A percentile compares a stretch with the other conserved stretches of the same genome.
These are phyloP conservation scores for Cheilosia vulpina DNA, from an alignment of 2,888 invertebrate genomes.

Conservation along the genomic window DNA sequence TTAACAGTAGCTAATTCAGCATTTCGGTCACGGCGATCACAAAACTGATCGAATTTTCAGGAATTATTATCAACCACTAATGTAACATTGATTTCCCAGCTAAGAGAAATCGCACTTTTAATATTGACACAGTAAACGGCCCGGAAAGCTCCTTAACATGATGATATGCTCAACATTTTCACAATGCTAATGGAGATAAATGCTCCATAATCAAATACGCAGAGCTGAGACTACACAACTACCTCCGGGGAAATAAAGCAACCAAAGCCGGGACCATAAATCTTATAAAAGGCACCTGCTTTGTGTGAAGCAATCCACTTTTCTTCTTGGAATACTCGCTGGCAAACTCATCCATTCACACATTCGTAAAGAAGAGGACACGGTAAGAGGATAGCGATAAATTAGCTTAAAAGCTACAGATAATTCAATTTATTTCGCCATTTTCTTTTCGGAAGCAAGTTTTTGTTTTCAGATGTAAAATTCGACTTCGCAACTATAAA, in stretches of 20 bases:
- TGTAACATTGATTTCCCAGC: no score
- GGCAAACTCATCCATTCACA: background rate
- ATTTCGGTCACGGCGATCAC: no score
- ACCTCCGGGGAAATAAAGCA: conserved; percentile 58
- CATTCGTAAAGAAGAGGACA: background rate
- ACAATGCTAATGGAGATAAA: conserved; percentile 51
- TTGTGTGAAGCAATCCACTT: conserved; percentile 66
- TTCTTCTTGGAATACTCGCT: conserved; percentile 18
- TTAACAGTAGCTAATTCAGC: no score
- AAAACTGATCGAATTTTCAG: no score
- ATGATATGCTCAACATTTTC: conserved; percentile 49
- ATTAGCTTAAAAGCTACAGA: conserved; percentile 73
- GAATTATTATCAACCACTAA: no score
- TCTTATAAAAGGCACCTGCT: conserved; percentile 70
- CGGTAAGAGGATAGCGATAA: conserved; percentile 60
- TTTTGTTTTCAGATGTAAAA: conserved; percentile 35
- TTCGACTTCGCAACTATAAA: conserved; percentile 6
- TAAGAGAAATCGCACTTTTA: background rate
- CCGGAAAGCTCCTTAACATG: conserved; percentile 32
- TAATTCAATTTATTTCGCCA: conserved; percentile 71
- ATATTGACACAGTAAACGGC: conserved; percentile 34
- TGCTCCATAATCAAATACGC: conserved; percentile 34
- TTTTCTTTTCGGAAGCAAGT: conserved; percentile 26
- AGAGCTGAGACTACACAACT: conserved; percentile 2
- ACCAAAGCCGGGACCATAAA: conserved; percentile 69